phyloP scores from a whole-genome alignment of 2,113 vertebrate genomes.

The Corythoichthys intestinalis region DNA sequence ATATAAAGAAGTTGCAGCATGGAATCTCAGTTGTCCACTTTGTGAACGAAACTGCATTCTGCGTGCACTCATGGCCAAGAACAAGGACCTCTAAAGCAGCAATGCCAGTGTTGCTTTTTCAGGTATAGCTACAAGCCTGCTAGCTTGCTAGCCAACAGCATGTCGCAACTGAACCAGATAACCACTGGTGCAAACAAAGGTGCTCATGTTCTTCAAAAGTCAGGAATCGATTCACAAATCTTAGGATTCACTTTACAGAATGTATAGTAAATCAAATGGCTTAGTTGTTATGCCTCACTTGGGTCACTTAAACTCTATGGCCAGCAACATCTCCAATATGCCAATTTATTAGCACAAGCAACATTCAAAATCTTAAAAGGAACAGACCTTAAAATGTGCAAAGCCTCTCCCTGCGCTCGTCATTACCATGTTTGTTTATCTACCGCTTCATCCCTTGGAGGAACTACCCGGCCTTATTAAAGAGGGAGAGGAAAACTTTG shows the following conservation, averaged over 20 bases:
- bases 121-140: no score
- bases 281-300: slow-evolving; percentile 33
- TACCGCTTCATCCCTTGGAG: slow-evolving; percentile 57
- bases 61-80: no score
- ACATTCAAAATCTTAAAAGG: slow-evolving; percentile 51
- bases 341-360: slow-evolving; percentile 60
- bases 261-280: slow-evolving; percentile 17
- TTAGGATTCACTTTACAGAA: neutral
- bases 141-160: no score
- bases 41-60: neutral
- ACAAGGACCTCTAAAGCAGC: no score
- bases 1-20: neutral
- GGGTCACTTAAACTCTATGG: slow-evolving; percentile 19
- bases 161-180: no score
- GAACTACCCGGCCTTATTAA: slow-evolving; percentile 64
- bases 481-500: slow-evolving; percentile 59
- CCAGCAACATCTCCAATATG: slow-evolving; percentile 51
- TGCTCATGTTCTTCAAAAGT: no score
- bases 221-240: neutral
- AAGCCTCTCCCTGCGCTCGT: slow-evolving; percentile 56
- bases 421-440: slow-evolving; percentile 74
- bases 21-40: neutral
- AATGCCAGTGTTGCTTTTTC: no score
- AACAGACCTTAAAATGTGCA: slow-evolving; percentile 54
- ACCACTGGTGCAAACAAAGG: no score